phyloP scores from a whole-genome alignment of 2,888 invertebrate genomes.

The Ectobius pallidus region DNA sequence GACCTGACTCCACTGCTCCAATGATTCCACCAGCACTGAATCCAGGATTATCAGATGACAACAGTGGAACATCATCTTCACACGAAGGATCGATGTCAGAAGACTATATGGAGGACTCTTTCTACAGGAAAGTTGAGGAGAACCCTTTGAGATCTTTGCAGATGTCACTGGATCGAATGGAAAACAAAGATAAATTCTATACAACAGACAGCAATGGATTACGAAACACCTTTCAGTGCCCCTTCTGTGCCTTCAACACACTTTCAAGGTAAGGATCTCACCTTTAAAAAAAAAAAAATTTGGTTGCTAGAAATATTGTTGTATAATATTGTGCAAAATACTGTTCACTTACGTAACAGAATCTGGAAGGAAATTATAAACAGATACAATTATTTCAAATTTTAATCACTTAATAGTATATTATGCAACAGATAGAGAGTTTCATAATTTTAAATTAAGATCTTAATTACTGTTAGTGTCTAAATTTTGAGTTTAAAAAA shows the following conservation, averaged over 20 bases:
- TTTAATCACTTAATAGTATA: too few relatives aligned
- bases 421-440: too few relatives aligned
- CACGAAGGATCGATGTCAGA: background rate
- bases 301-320: too few relatives aligned
- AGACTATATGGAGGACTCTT: background rate
- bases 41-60: slow-evolving; percentile 1
- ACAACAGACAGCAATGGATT: background rate
- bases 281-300: background rate
- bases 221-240: slow-evolving; percentile 54
- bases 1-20: slow-evolving; percentile 3
- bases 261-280: slow-evolving; percentile 51
- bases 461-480: too few relatives aligned
- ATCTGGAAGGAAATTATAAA: too few relatives aligned
- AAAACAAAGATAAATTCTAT: too few relatives aligned
- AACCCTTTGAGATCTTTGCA: slow-evolving; percentile 1
- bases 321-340: too few relatives aligned
- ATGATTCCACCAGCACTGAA: slow-evolving; percentile 47
- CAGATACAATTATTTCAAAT: too few relatives aligned
- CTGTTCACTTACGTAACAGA: too few relatives aligned
- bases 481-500: too few relatives aligned
- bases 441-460: too few relatives aligned
- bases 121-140: background rate
- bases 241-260: slow-evolving; percentile 58
- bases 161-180: background rate
- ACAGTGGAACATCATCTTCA: background rate